Evolutionary conservation across 2,888 invertebrate genomes (phyloP).

Genomic region (Deladenus siricidicola): DNA sequence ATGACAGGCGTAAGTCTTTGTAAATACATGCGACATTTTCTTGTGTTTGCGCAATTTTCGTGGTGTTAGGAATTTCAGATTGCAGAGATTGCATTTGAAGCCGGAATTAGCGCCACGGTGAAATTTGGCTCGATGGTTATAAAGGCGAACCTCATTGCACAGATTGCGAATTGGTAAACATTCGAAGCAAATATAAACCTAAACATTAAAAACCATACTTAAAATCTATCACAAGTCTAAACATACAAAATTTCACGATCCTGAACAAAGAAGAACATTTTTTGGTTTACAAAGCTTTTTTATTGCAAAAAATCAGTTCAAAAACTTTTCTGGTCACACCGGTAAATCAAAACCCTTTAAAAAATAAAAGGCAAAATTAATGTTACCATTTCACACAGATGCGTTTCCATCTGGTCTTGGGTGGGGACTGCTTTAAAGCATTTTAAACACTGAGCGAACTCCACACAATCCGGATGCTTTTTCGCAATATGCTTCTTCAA

Average conservation of each 20-base stretch:
- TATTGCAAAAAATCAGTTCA: background rate
- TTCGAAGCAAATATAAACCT: conserved; percentile 51
- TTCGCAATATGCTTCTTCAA: conserved; percentile 50
- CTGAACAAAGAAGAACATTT: no score
- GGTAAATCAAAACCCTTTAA: conserved; percentile 47
- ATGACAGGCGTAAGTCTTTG: conserved; percentile 52
- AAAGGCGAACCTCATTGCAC: conserved; percentile 36
- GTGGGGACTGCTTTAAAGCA: conserved; percentile 47
- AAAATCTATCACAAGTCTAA: no score
- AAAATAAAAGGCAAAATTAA: conserved; percentile 33
- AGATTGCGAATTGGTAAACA: conserved; percentile 51
- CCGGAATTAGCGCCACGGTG: conserved; percentile 45
- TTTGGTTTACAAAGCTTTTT: no score
- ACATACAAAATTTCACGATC: no score
- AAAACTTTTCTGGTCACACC: background rate
- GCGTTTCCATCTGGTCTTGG: conserved; percentile 35
- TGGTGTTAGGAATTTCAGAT: conserved; percentile 52
- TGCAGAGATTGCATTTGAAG: conserved; percentile 51
- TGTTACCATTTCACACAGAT: conserved; percentile 48
- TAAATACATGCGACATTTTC: conserved; percentile 53
- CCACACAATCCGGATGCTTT: conserved; percentile 49
- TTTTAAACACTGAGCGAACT: conserved; percentile 50
- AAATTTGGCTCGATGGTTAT: conserved; percentile 33
- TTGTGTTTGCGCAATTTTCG: conserved; percentile 52
- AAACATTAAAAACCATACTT: background rate